Evolutionary conservation across 1,140 invertebrate genomes (phyloP).

Genomic region (Glomeris maerens): DNA sequence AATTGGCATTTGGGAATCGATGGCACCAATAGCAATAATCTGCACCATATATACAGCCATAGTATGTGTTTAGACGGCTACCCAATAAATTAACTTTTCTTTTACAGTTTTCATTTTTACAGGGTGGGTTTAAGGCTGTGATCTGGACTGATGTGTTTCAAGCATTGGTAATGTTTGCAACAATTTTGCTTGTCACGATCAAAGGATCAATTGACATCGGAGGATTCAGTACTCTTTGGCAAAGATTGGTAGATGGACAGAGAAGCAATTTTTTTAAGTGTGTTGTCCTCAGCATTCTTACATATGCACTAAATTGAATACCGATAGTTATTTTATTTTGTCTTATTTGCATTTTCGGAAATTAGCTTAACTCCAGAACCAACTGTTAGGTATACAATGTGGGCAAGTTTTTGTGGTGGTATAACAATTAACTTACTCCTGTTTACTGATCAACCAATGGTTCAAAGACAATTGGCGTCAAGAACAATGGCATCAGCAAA

Average conservation of each 20-base stretch:
- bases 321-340: background rate
- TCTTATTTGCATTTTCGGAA: too few species aligned
- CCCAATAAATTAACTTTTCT: background rate
- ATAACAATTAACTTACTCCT: background rate
- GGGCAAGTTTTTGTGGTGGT: background rate
- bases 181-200: constrained; percentile 14
- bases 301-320: background rate
- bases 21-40: constrained; percentile 1
- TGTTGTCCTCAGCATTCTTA: constrained; percentile 17
- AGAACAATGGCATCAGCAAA: background rate
- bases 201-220: constrained; percentile 18
- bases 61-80: background rate
- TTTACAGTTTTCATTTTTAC: constrained; percentile 22
- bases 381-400: background rate
- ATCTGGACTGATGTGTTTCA: constrained; percentile 35
- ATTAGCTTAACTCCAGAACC: background rate
- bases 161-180: constrained; percentile 29
- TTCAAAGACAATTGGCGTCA: background rate
- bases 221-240: constrained; percentile 43
- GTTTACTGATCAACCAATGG: background rate
- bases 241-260: constrained; percentile 43
- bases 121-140: constrained; percentile 37
- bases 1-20: background rate
- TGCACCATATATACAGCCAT: background rate
- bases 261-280: constrained; percentile 56